Conservation (phyloP, 1,140 invertebrate genomes). For the Melitaea cinxia region DNA sequence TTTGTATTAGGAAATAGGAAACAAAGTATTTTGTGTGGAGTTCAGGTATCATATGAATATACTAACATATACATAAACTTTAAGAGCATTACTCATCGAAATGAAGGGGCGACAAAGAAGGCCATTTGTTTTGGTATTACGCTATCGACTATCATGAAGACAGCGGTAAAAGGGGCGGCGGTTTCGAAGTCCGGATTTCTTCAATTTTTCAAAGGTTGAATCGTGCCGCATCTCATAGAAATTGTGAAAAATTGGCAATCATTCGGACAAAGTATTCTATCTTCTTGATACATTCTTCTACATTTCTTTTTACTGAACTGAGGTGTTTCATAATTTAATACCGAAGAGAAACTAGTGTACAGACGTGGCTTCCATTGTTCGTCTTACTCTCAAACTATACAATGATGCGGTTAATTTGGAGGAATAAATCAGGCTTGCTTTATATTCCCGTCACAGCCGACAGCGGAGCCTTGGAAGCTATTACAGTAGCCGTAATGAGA, state of each 20-base stretch:
- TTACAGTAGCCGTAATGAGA: conserved; percentile 77
- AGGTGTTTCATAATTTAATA: not conserved
- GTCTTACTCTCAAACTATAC: conserved; percentile 46
- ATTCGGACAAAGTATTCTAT: not conserved
- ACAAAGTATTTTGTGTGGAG: not conserved
- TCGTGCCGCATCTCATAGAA: conserved; percentile 39
- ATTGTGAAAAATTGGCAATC: conserved; percentile 44
- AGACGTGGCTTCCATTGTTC: conserved; percentile 25
- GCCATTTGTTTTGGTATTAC: conserved; percentile 78
- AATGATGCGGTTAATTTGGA: conserved; percentile 71
- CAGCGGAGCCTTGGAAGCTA: conserved; percentile 74
- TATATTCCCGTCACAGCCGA: conserved; percentile 77
- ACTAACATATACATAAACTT: conserved; percentile 6
- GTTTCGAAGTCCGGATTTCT: conserved; percentile 44
- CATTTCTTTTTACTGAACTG: not conserved
- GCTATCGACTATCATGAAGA: conserved; percentile 58
- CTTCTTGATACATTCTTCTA: not conserved
- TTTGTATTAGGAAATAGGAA: conserved; percentile 31
- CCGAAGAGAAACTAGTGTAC: not conserved
- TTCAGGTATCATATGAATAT: conserved; percentile 2
- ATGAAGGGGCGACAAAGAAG: conserved; percentile 68
- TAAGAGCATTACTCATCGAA: conserved; percentile 62
- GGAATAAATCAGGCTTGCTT: conserved; percentile 74
- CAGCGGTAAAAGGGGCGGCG: conserved; percentile 45
- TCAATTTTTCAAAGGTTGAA: conserved; percentile 59